Evolutionary conservation across 2,113 vertebrate species (phyloP).

Genomic region (Marmota monax): DNA sequence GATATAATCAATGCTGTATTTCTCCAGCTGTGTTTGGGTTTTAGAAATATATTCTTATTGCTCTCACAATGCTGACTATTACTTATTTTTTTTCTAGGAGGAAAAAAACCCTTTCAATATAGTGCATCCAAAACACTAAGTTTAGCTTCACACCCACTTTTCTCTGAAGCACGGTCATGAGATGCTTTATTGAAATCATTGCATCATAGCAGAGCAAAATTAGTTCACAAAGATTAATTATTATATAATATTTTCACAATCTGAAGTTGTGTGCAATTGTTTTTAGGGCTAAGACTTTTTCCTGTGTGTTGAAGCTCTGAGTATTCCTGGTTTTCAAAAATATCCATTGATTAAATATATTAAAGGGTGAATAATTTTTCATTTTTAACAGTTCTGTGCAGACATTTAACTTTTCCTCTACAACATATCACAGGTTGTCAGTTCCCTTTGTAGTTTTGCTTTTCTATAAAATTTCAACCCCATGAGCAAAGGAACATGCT

Average conservation of each 20-base stretch:
- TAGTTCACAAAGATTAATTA: neutral
- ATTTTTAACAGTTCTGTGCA: neutral
- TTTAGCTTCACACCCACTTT: neutral
- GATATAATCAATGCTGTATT: neutral
- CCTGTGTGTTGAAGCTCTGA: neutral
- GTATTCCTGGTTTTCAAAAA: constrained; percentile 12
- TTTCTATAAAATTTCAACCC: neutral
- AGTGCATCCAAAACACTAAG: neutral
- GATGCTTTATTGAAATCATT: neutral
- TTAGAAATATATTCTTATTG: neutral
- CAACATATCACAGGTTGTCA: neutral
- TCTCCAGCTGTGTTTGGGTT: neutral
- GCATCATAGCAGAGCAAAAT: neutral
- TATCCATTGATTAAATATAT: constrained; percentile 6
- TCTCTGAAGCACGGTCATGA: neutral
- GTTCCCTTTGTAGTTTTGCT: neutral
- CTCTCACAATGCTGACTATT: neutral
- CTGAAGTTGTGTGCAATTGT: neutral
- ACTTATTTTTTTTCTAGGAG: neutral
- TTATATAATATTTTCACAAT: neutral
- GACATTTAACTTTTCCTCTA: neutral
- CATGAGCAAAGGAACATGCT: neutral
- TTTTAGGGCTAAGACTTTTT: neutral
- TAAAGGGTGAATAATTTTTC: neutral
- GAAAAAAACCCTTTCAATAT: neutral